These are phyloP conservation scores for Drosophila crucigera DNA, from an alignment of 2,888 invertebrate species.

Conservation along the genomic window DNA sequence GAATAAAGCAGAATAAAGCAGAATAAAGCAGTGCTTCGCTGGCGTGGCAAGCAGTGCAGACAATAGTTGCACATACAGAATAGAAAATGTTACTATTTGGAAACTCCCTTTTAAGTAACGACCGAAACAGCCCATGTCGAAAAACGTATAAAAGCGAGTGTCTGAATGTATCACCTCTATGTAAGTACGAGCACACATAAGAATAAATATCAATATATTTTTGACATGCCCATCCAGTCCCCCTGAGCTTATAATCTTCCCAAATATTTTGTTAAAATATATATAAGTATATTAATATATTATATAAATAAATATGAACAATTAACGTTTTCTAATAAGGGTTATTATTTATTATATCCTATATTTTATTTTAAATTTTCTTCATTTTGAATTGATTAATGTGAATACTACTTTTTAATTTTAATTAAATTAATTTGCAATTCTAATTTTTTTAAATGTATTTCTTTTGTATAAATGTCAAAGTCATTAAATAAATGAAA, in stretches of 20 bases:
- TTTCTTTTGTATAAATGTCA: not conserved
- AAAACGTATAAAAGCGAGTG: not conserved
- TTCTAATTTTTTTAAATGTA: not conserved
- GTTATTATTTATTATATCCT: not conserved
- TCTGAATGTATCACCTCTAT: not conserved
- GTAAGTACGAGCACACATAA: not conserved
- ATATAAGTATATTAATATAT: too few species aligned
- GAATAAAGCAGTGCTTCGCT: slow-evolving; percentile 12
- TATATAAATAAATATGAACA: too few species aligned
- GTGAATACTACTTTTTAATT: not conserved
- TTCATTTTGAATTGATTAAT: not conserved
- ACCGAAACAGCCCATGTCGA: not conserved
- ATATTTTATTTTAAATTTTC: not conserved
- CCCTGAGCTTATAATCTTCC: not conserved
- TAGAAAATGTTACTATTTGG: not conserved
- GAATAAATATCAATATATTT: not conserved
- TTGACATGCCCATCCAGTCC: not conserved
- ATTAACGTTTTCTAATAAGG: not conserved
- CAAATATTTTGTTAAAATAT: not conserved
- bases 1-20: too few species aligned
- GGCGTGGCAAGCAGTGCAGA: slow-evolving; percentile 8
- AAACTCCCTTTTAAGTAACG: not conserved
- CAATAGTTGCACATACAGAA: not conserved
- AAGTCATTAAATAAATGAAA: not conserved
- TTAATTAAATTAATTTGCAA: not conserved